phyloP scores from a whole-genome alignment of 2,797 vertebrate genomes.

The Ciconia nigra region DNA sequence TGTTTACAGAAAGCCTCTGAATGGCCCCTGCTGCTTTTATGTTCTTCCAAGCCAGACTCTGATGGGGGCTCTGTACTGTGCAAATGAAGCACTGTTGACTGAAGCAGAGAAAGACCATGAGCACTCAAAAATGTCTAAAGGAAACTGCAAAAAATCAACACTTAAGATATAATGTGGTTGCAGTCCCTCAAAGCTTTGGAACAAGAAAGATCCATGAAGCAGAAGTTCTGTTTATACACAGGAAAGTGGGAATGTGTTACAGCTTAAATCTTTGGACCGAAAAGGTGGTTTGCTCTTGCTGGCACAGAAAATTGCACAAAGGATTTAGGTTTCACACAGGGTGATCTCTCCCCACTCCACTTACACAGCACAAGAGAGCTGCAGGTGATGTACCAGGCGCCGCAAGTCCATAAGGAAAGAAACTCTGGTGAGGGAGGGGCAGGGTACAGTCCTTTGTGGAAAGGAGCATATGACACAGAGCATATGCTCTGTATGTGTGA shows the following conservation, averaged over 20 bases:
- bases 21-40: not conserved
- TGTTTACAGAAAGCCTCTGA: not conserved
- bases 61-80: not conserved
- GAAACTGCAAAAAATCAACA: not conserved
- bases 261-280: not conserved
- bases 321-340: not conserved
- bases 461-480: not conserved
- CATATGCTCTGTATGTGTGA: not conserved
- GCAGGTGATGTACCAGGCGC: not conserved
- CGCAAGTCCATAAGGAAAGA: not conserved
- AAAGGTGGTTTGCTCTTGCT: not conserved
- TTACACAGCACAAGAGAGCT: not conserved
- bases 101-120: not conserved
- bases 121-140: not conserved
- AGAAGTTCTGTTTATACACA: not conserved
- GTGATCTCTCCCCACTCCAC: not conserved
- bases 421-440: not conserved
- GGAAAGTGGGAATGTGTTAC: not conserved
- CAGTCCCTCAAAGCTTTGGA: not conserved
- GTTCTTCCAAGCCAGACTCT: not conserved
- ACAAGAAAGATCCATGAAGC: not conserved
- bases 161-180: not conserved
- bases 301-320: not conserved
- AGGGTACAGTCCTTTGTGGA: not conserved
- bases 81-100: not conserved